These are phyloP conservation scores for Wasmannia auropunctata DNA, from an alignment of 1,140 invertebrate species.

Conservation along the genomic window DNA sequence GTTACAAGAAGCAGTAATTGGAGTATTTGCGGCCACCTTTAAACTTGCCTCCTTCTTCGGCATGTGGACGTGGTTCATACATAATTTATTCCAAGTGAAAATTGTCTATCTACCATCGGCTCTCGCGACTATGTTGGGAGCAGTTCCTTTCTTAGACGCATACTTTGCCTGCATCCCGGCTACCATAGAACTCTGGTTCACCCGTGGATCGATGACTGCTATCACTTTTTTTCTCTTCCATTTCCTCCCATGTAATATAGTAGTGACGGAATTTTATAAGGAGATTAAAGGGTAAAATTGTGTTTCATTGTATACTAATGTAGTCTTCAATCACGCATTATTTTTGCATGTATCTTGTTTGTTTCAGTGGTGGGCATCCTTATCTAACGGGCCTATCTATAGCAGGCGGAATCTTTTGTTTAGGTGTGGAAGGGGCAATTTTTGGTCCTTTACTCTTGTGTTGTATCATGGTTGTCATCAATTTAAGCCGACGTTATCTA, in stretches of 20 bases:
- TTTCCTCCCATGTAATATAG: slow-evolving; percentile 95
- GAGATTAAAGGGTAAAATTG: slow-evolving; percentile 96
- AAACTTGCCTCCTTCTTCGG: slow-evolving; percentile 99
- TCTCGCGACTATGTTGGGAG: slow-evolving; percentile 95
- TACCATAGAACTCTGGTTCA: slow-evolving; percentile 96
- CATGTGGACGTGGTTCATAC: slow-evolving; percentile 98
- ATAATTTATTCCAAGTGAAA: slow-evolving; percentile 97
- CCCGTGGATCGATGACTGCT: slow-evolving; percentile 90
- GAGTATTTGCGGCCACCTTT: slow-evolving; percentile 96
- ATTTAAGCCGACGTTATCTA: slow-evolving; percentile 88
- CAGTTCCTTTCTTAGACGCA: slow-evolving; percentile 96
- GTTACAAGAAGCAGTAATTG: slow-evolving; percentile 90
- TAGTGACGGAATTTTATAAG: slow-evolving; percentile 97
- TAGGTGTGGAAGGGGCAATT: slow-evolving; percentile 98
- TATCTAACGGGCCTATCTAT: slow-evolving; percentile 99
- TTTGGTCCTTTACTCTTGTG: slow-evolving; percentile 98
- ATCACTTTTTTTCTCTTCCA: slow-evolving; percentile 93
- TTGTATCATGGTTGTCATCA: slow-evolving; percentile 92
- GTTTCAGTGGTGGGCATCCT: slow-evolving; percentile 95
- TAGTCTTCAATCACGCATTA: not conserved
- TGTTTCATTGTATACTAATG: not conserved
- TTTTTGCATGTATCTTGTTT: slow-evolving; percentile 7
- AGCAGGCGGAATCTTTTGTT: slow-evolving; percentile 98
- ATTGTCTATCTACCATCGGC: slow-evolving; percentile 98
- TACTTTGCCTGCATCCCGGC: slow-evolving; percentile 98